Evolutionary conservation across 1,140 invertebrate species (phyloP).

Genomic region (Drosophila kikkawai): DNA sequence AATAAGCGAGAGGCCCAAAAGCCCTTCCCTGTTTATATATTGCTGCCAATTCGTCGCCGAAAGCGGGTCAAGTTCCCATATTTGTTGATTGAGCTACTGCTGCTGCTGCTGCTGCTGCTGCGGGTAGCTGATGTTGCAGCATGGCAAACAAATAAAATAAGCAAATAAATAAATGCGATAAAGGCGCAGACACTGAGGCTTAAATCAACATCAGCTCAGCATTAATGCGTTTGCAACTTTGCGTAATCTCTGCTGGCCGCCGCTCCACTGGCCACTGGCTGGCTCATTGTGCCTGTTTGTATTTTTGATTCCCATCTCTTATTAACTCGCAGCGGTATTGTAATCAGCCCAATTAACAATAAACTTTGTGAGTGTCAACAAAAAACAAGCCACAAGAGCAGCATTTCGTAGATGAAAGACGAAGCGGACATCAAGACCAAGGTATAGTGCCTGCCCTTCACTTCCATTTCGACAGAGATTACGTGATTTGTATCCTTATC

Average conservation of each 20-base stretch:
- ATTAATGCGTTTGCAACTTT: slow-evolving; percentile 78
- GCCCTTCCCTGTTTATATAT: slow-evolving; percentile 27
- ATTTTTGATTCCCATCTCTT: slow-evolving; percentile 45
- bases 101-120: neutral
- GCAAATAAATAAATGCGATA: slow-evolving; percentile 56
- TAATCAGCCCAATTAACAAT: slow-evolving; percentile 68
- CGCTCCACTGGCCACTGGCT: slow-evolving; percentile 13
- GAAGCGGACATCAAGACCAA: slow-evolving; percentile 11
- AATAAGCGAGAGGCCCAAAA: slow-evolving; percentile 21
- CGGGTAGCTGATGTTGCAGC: slow-evolving; percentile 61
- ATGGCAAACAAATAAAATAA: slow-evolving; percentile 56
- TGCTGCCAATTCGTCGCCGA: slow-evolving; percentile 42
- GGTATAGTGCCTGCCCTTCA: slow-evolving; percentile 29
- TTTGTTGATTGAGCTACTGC: slow-evolving; percentile 36
- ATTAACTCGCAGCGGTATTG: slow-evolving; percentile 48
- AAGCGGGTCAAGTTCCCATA: slow-evolving; percentile 73
- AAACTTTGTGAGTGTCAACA: slow-evolving; percentile 31
- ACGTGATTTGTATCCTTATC: neutral
- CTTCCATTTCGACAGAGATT: neutral
- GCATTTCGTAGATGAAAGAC: slow-evolving; percentile 1
- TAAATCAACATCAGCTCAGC: slow-evolving; percentile 74
- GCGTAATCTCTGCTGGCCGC: slow-evolving; percentile 64
- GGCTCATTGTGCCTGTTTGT: slow-evolving; percentile 51
- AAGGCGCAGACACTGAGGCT: slow-evolving; percentile 57
- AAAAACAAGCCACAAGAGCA: slow-evolving; percentile 3